Conservation (phyloP, 1,140 invertebrate genomes). For the Drosophila arizonae region DNA sequence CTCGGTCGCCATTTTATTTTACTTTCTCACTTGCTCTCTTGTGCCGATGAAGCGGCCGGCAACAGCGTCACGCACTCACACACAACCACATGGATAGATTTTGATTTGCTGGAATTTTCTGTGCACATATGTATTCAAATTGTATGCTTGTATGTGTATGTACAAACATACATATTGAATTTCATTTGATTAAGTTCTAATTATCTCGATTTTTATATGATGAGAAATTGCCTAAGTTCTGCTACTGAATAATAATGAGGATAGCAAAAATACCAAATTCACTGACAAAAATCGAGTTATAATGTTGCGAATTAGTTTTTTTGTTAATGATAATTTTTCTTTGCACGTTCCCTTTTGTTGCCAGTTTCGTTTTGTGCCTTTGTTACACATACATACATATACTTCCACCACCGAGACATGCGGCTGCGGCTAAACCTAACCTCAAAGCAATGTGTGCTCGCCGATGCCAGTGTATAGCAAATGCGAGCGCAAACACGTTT, state of each 20-base stretch:
- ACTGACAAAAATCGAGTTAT: conserved; percentile 70
- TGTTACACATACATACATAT: conserved; percentile 49
- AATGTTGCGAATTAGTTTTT: neutral
- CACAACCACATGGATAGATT: conserved; percentile 51
- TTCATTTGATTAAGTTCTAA: conserved; percentile 9
- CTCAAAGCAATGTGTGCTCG: conserved; percentile 22
- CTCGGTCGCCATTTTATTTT: conserved; percentile 59
- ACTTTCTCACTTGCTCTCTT: conserved; percentile 35
- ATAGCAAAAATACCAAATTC: conserved; percentile 81
- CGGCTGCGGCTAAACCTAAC: conserved; percentile 42
- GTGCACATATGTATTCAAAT: conserved; percentile 32
- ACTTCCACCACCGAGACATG: conserved; percentile 49
- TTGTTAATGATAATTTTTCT: conserved; percentile 36
- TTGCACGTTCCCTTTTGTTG: conserved; percentile 54
- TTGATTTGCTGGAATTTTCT: conserved; percentile 73
- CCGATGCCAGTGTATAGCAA: conserved; percentile 18
- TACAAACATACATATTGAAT: conserved; percentile 14
- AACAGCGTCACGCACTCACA: conserved; percentile 60
- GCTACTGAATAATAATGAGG: conserved; percentile 82
- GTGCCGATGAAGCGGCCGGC: conserved; percentile 56
- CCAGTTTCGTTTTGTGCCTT: conserved; percentile 47
- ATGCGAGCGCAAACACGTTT: conserved; percentile 46
- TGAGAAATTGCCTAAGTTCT: conserved; percentile 82
- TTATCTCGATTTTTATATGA: conserved; percentile 58
- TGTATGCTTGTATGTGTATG: conserved; percentile 17